These are phyloP conservation scores for Aramus guarauna DNA, from an alignment of 2,113 vertebrate genomes.

Conservation along the genomic window DNA sequence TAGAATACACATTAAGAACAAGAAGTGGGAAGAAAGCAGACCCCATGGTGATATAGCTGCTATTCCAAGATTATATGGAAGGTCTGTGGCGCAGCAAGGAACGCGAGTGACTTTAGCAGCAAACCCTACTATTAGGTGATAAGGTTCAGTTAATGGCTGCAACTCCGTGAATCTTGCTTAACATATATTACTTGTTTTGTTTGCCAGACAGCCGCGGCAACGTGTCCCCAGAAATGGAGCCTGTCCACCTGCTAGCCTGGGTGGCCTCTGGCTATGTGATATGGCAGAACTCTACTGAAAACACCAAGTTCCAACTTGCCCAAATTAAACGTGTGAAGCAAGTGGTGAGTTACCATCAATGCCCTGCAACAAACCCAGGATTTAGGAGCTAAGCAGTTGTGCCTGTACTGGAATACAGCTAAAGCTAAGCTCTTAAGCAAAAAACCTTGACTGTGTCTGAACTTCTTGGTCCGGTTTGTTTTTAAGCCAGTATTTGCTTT, in stretches of 20 bases:
- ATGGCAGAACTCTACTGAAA: slow-evolving; percentile 87
- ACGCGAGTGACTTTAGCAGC: not conserved
- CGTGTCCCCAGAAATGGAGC: slow-evolving; percentile 80
- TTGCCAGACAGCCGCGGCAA: slow-evolving; percentile 82
- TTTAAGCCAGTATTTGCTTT: not conserved
- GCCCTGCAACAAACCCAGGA: not conserved
- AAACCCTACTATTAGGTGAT: not conserved
- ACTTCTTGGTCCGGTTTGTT: not conserved
- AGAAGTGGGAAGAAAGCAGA: not conserved
- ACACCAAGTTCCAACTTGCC: slow-evolving; percentile 81
- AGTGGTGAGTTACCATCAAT: slow-evolving; percentile 76
- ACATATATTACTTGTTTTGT: not conserved
- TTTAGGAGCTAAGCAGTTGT: not conserved
- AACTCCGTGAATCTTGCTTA: not conserved
- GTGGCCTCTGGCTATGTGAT: slow-evolving; percentile 82
- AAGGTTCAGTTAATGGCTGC: not conserved
- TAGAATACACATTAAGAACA: fast-evolving
- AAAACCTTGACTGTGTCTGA: not conserved
- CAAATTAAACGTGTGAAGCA: slow-evolving; percentile 86
- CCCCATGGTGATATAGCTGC: not conserved
- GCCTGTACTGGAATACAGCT: not conserved
- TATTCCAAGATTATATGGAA: not conserved
- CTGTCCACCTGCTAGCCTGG: slow-evolving; percentile 77
- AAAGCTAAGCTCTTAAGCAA: not conserved
- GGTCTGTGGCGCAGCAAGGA: no score